Evolutionary conservation across 2,113 vertebrate genomes (phyloP).

Genomic region (Mesembrinibis cayennensis): DNA sequence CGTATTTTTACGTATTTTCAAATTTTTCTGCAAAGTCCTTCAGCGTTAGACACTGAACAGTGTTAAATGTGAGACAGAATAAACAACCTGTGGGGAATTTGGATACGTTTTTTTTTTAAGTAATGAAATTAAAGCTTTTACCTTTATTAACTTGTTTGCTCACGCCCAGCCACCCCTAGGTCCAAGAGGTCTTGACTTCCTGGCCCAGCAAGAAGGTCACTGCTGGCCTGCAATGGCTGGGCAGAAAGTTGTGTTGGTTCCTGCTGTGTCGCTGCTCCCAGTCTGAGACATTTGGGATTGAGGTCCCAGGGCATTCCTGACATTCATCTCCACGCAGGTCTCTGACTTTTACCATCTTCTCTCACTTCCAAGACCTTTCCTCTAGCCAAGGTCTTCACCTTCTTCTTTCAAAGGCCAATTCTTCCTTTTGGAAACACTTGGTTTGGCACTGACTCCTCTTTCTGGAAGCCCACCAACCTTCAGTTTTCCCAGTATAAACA

Average conservation of each 20-base stretch:
- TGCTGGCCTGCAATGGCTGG: not conserved
- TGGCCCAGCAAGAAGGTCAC: not conserved
- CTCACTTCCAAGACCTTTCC: not conserved
- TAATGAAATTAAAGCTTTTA: not conserved
- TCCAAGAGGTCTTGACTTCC: not conserved
- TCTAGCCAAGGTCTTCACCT: not conserved
- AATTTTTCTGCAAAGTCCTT: not conserved
- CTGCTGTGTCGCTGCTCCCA: not conserved
- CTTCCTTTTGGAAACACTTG: not conserved
- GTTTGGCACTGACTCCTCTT: not conserved
- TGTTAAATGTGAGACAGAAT: not conserved
- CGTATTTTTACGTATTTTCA: not conserved
- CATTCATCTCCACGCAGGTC: fast-evolving
- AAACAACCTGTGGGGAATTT: not conserved
- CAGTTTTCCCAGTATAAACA: not conserved
- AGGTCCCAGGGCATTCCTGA: not conserved
- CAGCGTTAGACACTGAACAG: not conserved
- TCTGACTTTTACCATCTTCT: not conserved
- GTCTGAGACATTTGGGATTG: not conserved
- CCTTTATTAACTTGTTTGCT: not conserved
- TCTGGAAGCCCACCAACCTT: not conserved
- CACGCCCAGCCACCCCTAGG: fast-evolving
- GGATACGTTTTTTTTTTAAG: not conserved
- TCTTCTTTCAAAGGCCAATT: not conserved
- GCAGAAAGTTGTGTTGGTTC: not conserved